phyloP scores from a whole-genome alignment of 2,113 vertebrate species.

The Cervus canadensis region DNA sequence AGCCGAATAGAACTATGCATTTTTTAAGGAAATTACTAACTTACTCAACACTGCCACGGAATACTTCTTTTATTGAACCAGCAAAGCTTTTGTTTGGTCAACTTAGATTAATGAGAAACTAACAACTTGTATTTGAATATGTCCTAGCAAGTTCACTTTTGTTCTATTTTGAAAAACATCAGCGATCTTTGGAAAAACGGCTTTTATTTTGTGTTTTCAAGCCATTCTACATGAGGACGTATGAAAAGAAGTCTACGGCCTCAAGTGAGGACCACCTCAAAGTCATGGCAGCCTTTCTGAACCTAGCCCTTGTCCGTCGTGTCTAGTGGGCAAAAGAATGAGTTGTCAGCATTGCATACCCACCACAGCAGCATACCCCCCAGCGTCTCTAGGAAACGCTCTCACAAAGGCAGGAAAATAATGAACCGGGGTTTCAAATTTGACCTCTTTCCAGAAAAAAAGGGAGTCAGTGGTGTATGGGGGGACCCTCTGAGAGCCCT shows the following conservation, averaged over 20 bases:
- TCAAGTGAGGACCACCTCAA: constrained; percentile 56
- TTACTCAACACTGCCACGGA: background rate
- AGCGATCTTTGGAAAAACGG: background rate
- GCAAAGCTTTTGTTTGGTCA: constrained; percentile 59
- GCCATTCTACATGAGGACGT: background rate
- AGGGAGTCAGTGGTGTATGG: background rate
- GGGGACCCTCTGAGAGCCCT: background rate
- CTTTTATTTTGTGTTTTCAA: constrained; percentile 56
- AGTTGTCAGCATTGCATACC: background rate
- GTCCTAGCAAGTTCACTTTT: constrained; percentile 63
- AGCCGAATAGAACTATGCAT: background rate
- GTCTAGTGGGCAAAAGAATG: background rate
- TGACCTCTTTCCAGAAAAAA: background rate
- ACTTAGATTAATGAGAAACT: constrained; percentile 65
- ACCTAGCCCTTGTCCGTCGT: background rate
- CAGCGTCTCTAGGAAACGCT: background rate
- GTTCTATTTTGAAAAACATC: constrained; percentile 54
- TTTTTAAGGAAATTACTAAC: background rate
- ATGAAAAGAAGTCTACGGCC: constrained; percentile 5
- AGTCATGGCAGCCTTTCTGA: constrained; percentile 1
- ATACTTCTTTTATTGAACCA: background rate
- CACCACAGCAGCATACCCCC: background rate
- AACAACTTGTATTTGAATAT: constrained; percentile 41
- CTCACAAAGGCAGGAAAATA: background rate
- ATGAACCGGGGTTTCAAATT: background rate